Evolutionary conservation across 1,140 invertebrate species (phyloP).

Genomic region (Cepaea nemoralis): DNA sequence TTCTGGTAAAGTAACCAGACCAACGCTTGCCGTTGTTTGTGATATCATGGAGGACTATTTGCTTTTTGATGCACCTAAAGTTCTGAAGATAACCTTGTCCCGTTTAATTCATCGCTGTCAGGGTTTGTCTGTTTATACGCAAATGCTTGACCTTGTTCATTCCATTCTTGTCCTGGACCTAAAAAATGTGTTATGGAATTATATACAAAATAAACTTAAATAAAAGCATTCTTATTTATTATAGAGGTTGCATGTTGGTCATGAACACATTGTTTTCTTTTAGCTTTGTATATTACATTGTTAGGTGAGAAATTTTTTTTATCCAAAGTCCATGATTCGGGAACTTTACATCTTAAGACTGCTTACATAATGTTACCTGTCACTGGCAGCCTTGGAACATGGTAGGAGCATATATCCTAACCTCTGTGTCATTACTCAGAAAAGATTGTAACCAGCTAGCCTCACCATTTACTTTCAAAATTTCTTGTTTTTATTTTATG

Average conservation of each 20-base stretch:
- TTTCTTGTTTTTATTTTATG: too few species aligned
- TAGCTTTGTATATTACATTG: too few species aligned
- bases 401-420: too few species aligned
- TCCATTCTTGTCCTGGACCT: slow-evolving; percentile 29
- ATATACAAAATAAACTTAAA: slow-evolving; percentile 21
- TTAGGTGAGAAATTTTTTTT: too few species aligned
- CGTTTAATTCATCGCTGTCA: slow-evolving; percentile 20
- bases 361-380: too few species aligned
- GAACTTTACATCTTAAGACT: too few species aligned
- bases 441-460: too few species aligned
- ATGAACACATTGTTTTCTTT: too few species aligned
- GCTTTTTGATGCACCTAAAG: slow-evolving; percentile 24
- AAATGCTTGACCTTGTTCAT: slow-evolving; percentile 10
- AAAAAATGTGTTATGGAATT: slow-evolving; percentile 25
- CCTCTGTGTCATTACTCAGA: too few species aligned
- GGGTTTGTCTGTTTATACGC: neutral
- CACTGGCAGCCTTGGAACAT: too few species aligned
- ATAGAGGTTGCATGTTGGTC: neutral
- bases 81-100: neutral
- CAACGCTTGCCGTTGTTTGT: slow-evolving; percentile 23
- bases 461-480: too few species aligned
- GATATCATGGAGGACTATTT: slow-evolving; percentile 36
- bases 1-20: slow-evolving; percentile 4
- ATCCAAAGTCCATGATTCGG: too few species aligned
- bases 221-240: slow-evolving; percentile 57